phyloP scores from a whole-genome alignment of 2,113 vertebrate genomes.

The Typhlomys cinereus region DNA sequence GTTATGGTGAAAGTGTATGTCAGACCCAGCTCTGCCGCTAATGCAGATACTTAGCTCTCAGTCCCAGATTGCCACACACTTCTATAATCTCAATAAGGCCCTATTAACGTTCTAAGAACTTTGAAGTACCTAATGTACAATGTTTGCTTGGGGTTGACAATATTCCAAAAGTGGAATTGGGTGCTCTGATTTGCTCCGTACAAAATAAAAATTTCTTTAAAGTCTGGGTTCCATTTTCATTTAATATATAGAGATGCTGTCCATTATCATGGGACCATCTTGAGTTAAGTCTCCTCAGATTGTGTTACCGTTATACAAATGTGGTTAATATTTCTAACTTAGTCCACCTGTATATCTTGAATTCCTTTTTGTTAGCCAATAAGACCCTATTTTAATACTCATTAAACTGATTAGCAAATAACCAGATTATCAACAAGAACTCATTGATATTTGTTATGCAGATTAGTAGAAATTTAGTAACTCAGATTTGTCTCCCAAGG shows the following conservation, averaged over 20 bases:
- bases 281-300: neutral
- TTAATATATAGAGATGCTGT: neutral
- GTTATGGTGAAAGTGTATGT: neutral
- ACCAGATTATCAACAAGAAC: neutral
- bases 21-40: neutral
- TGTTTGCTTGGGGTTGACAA: neutral
- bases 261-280: neutral
- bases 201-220: neutral
- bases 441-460: conserved; percentile 14
- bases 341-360: neutral
- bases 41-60: neutral
- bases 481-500: too few species aligned
- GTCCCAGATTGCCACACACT: too few species aligned
- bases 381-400: neutral
- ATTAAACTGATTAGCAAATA: conserved; percentile 39
- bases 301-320: neutral
- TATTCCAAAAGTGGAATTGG: too few species aligned
- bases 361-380: neutral
- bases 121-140: neutral
- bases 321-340: neutral
- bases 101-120: too few species aligned
- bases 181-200: neutral
- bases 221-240: neutral
- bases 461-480: neutral
- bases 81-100: too few species aligned